Base-by-base conservation (phyloP, 2,797 vertebrate species). In the Cryptoprocta ferox region DNA sequence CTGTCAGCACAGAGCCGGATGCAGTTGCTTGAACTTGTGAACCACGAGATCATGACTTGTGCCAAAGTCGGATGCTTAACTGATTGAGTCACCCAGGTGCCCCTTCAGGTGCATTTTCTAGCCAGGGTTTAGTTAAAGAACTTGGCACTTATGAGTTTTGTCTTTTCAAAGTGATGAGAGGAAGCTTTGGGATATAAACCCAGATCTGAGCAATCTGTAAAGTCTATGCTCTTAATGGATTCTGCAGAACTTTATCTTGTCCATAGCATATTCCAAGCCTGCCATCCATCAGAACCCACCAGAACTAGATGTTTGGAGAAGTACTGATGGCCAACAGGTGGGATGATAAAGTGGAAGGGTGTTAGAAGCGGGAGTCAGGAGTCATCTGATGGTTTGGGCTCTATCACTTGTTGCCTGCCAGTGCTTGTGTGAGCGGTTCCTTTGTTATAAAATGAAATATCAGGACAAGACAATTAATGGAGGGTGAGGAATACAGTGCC, bases 361-460 rank as follows among this genome's bases (percentile, higher is more conserved):
- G 32, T 21, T 32, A 10, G 59, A 76, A 26, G 19, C 2, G 70
- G 26, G 42, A 82, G 75, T 14, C 10, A n/a, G 8, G 9, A 19
- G 21, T 79, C 82, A 73, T 73, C 21, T 18, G 66, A 32, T 6
- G 2, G 35, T 26, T 18, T 1, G 28, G 63, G 35, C 70, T 63
- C 88, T 92, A 37, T 88, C 35, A 16, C 66, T 71, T 65, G 53
- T 19, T 61, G 10, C 30, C 37, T 63, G 7, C 5, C 13, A 65
- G 65, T 50, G 59, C 26, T 91, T 56, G 12, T 63, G 24, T 14
- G 24, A 42, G 28, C 32, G 2, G 1, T 68, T 83, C 59, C 39
- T 95, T 85, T 78, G 61, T 48, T 89, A 28, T 63, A 42, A 82
- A 83, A 85, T 61, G 63, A 89, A 28, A 9, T 76, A 26, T 50